Percentiles rank a stretch among this genome's conserved stretches.
Evolutionary conservation across 1,140 invertebrate genomes (phyloP).

Genomic region (Varroa destructor): DNA sequence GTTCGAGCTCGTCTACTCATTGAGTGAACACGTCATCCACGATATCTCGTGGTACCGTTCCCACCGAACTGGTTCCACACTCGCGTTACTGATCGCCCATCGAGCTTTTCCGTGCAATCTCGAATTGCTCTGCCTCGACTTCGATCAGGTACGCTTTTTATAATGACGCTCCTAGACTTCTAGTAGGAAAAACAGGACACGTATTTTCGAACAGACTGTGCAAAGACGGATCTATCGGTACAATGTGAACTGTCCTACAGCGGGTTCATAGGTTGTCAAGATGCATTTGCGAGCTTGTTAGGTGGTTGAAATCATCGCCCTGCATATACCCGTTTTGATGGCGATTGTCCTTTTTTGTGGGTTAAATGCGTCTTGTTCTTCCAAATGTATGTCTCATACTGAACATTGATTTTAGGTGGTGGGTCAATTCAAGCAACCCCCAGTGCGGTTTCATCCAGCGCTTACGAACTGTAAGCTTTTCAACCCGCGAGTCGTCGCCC

Average conservation of each 20-base stretch:
- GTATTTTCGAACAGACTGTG: no score
- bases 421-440: conserved; percentile 18
- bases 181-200: no score
- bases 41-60: conserved; percentile 20
- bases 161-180: no score
- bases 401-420: neutral
- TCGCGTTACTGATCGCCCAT: conserved; percentile 12
- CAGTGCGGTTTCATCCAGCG: conserved; percentile 16
- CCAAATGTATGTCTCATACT: neutral
- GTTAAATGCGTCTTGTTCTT: no score
- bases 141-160: conserved; percentile 3
- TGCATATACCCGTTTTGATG: no score
- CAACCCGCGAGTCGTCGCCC: conserved; percentile 16
- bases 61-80: conserved; percentile 8
- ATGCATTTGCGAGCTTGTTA: no score
- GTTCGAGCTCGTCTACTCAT: conserved; percentile 11
- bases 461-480: conserved; percentile 2
- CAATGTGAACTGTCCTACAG: no score
- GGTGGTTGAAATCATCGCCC: no score
- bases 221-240: no score
- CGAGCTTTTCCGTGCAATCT: conserved; percentile 20
- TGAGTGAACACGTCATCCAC: conserved; percentile 18
- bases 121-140: conserved; percentile 17
- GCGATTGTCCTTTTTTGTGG: no score
- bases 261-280: no score